phyloP scores from a whole-genome alignment of 2,797 vertebrate species.

The Balearica regulorum region DNA sequence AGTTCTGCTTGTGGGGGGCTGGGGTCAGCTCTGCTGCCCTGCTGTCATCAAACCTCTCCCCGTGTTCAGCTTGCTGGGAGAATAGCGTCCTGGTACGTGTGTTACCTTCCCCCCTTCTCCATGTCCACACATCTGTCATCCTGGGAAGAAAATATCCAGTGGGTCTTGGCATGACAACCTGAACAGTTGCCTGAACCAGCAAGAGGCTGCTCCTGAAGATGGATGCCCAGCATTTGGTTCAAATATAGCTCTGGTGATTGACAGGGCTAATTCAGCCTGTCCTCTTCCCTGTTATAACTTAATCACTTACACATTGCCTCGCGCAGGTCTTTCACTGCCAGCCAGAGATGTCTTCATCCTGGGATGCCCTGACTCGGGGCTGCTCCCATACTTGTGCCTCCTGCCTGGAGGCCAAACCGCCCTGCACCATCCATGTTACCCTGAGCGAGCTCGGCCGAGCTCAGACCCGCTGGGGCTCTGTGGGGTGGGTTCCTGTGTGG shows the following conservation, averaged over 20 bases:
- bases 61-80: background rate
- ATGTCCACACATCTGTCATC: background rate
- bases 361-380: background rate
- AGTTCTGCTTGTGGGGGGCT: background rate
- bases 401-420: rapidly evolving
- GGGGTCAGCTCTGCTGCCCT: rapidly evolving
- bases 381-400: rapidly evolving
- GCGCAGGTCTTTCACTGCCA: background rate
- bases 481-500: rapidly evolving
- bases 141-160: background rate
- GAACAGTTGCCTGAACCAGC: background rate
- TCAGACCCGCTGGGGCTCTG: background rate
- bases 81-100: background rate
- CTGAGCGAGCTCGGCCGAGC: background rate
- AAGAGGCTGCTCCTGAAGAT: background rate
- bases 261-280: slow-evolving; percentile 46
- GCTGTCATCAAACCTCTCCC: rapidly evolving
- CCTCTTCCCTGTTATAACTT: slow-evolving; percentile 35
- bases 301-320: slow-evolving; percentile 45
- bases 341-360: slow-evolving; percentile 25
- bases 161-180: background rate
- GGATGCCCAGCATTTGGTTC: slow-evolving; percentile 53
- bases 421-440: rapidly evolving
- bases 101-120: background rate
- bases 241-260: slow-evolving; percentile 1